phyloP scores from a whole-genome alignment of 2,888 invertebrate species.

The Sesamia inferens region DNA sequence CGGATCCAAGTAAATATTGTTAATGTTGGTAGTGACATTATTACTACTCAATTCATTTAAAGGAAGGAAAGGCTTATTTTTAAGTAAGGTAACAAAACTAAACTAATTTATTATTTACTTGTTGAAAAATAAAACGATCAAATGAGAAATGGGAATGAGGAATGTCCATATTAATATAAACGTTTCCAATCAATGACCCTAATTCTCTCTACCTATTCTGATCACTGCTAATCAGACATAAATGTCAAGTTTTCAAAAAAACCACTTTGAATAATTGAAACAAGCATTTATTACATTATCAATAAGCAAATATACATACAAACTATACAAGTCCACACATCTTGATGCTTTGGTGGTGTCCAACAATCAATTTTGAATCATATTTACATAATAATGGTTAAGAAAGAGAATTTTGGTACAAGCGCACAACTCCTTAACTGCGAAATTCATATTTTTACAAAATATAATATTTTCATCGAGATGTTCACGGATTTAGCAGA shows the following conservation, averaged over 20 bases:
- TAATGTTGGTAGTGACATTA: too few relatives aligned
- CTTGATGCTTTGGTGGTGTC: slow-evolving; percentile 62
- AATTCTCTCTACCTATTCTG: too few relatives aligned
- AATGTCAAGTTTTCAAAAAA: slow-evolving; percentile 29
- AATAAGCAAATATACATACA: slow-evolving; percentile 66
- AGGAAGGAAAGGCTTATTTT: too few relatives aligned
- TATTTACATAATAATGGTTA: slow-evolving; percentile 61
- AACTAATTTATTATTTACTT: too few relatives aligned
- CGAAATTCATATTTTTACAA: slow-evolving; percentile 59
- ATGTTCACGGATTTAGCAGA: slow-evolving; percentile 21
- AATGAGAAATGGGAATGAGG: too few relatives aligned
- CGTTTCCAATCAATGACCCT: too few relatives aligned
- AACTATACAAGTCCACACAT: slow-evolving; percentile 58
- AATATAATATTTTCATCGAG: slow-evolving; percentile 31
- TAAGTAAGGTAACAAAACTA: too few relatives aligned
- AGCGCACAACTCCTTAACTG: slow-evolving; percentile 50
- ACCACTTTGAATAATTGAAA: slow-evolving; percentile 57
- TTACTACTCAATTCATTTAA: too few relatives aligned
- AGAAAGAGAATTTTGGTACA: slow-evolving; percentile 66
- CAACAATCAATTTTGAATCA: slow-evolving; percentile 61
- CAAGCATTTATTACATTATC: slow-evolving; percentile 67
- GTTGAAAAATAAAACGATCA: too few relatives aligned
- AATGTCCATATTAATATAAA: too few relatives aligned
- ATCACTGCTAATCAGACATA: too few relatives aligned
- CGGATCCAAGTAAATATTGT: too few relatives aligned